Evolutionary conservation across 2,888 invertebrate genomes (phyloP).

Genomic region (Gastrophysa polygoni): DNA sequence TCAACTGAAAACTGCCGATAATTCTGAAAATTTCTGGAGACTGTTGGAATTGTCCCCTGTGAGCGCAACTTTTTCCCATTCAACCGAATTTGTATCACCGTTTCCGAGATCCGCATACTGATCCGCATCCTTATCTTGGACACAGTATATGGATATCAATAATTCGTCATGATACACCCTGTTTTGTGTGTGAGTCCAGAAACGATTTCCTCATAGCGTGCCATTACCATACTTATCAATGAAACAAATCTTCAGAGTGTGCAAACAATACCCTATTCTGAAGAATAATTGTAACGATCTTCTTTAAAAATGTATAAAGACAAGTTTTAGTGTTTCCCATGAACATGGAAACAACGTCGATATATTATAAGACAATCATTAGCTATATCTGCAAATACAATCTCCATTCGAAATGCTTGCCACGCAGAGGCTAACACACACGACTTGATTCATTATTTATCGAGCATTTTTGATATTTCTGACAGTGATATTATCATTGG

Average conservation of each 20-base stretch:
- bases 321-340: constrained; percentile 31
- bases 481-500: constrained; percentile 29
- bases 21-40: too few species aligned
- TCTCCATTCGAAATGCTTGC: constrained; percentile 46
- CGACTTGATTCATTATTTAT: constrained; percentile 56
- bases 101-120: too few species aligned
- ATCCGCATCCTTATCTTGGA: too few species aligned
- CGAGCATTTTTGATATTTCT: constrained; percentile 53
- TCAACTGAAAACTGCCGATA: too few species aligned
- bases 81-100: too few species aligned
- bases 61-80: too few species aligned
- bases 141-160: too few species aligned
- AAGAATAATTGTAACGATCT: constrained; percentile 34
- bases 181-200: constrained; percentile 2
- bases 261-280: constrained; percentile 24
- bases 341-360: constrained; percentile 32
- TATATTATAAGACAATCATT: constrained; percentile 53
- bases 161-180: too few species aligned
- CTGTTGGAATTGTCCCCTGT: too few species aligned
- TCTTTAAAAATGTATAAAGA: constrained; percentile 44
- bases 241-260: constrained; percentile 22
- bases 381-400: constrained; percentile 51
- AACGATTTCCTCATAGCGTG: constrained; percentile 19
- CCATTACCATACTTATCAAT: constrained; percentile 21
- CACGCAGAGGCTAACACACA: constrained; percentile 46